These are phyloP conservation scores for Chelidonichthys spinosus DNA, from an alignment of 2,797 vertebrate genomes.

Conservation along the genomic window DNA sequence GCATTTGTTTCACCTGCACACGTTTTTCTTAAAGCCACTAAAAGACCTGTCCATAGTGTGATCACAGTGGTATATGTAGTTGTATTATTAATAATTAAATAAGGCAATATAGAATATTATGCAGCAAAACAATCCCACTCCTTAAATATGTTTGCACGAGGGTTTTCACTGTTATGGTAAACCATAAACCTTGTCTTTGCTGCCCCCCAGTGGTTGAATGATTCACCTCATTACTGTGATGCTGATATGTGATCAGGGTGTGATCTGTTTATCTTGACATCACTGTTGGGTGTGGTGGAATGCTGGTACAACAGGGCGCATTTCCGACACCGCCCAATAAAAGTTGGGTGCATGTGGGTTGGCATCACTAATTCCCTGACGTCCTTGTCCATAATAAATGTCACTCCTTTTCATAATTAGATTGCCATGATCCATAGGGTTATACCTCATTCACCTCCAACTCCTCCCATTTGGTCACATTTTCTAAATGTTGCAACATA, in stretches of 20 bases:
- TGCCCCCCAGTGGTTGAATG: slow-evolving; percentile 46
- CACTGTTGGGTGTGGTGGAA: not conserved
- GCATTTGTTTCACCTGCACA: not conserved
- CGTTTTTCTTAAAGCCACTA: not conserved
- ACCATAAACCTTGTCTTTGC: slow-evolving; percentile 16
- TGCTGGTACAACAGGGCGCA: not conserved
- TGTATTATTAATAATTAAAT: not conserved
- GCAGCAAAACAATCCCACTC: not conserved
- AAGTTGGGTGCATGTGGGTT: not conserved
- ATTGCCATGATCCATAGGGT: not conserved
- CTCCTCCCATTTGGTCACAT: not conserved
- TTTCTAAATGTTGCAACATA: too few species aligned
- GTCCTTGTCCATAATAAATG: not conserved
- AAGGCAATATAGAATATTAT: not conserved
- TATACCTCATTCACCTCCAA: not conserved
- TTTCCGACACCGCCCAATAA: not conserved
- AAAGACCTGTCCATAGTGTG: not conserved
- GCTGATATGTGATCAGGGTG: not conserved
- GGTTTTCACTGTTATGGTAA: not conserved
- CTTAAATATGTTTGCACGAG: not conserved
- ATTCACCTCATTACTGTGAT: not conserved
- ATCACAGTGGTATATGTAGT: not conserved
- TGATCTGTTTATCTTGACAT: not conserved
- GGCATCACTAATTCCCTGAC: not conserved
- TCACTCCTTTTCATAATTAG: not conserved